Conservation (phyloP, 2,113 vertebrate genomes). For the Erythrolamprus reginae region DNA sequence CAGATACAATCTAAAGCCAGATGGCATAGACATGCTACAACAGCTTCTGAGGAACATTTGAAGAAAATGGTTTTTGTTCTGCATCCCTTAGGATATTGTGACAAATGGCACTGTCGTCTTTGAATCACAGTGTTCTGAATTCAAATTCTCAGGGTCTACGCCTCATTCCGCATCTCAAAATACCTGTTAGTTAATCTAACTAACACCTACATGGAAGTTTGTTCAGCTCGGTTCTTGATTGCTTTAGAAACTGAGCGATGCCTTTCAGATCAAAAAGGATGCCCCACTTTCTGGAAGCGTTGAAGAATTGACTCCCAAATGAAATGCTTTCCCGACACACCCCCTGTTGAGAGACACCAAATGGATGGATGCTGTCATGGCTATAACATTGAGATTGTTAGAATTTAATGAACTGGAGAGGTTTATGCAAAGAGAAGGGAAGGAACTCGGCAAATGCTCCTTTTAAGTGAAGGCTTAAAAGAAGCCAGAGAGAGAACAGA, state of each 20-base stretch:
- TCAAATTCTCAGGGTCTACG: neutral
- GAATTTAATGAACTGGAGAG: slow-evolving; percentile 21
- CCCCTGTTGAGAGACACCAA: slow-evolving; percentile 29
- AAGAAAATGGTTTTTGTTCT: neutral
- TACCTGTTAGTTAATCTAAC: neutral
- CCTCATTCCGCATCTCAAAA: slow-evolving; percentile 15
- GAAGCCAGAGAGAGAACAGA: neutral
- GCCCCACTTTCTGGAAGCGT: neutral
- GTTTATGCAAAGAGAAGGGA: slow-evolving; percentile 1
- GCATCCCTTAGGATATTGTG: neutral
- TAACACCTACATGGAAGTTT: neutral
- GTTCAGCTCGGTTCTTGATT: slow-evolving; percentile 17
- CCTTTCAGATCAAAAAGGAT: slow-evolving; percentile 13
- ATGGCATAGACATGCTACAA: neutral
- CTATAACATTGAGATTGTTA: slow-evolving; percentile 16
- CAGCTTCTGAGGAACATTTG: neutral
- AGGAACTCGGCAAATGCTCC: neutral
- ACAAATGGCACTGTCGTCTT: neutral
- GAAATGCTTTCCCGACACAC: neutral
- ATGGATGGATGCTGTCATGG: slow-evolving; percentile 40
- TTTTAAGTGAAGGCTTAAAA: slow-evolving; percentile 10
- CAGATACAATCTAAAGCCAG: neutral
- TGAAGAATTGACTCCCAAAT: neutral
- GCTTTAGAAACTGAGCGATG: slow-evolving; percentile 13
- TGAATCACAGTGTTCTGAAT: neutral